These are phyloP conservation scores for Andrena haemorrhoa DNA, from an alignment of 2,888 invertebrate species.

Conservation along the genomic window DNA sequence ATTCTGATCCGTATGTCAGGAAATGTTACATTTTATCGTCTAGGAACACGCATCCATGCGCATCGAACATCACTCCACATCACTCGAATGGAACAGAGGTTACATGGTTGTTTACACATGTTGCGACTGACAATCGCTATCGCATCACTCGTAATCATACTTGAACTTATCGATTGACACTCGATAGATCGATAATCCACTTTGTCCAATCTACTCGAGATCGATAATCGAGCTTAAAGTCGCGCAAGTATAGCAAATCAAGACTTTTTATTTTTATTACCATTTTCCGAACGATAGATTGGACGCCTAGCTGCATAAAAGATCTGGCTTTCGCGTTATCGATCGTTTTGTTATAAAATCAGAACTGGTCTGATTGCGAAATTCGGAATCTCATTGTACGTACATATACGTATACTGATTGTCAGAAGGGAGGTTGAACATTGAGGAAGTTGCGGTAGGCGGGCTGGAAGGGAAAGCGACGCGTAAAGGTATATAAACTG, in stretches of 20 bases:
- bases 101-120: not conserved
- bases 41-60: not conserved
- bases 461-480: not conserved
- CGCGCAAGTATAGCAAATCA: not conserved
- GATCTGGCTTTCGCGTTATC: not conserved
- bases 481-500: not conserved
- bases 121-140: not conserved
- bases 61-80: not conserved
- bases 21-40: not conserved
- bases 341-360: not conserved
- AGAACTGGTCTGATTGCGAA: not conserved
- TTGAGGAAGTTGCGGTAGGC: not conserved
- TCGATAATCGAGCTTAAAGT: conserved; percentile 44
- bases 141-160: not conserved
- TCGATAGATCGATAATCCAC: conserved; percentile 38
- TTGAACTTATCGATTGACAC: conserved; percentile 9
- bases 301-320: not conserved
- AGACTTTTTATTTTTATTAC: not conserved
- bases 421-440: not conserved
- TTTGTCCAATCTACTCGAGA: not conserved
- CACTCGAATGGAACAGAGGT: not conserved
- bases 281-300: not conserved
- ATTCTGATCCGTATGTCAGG: too few species aligned
- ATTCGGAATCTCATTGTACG: too few species aligned
- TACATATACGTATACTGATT: too few species aligned